Evolutionary conservation across 2,797 vertebrate species (phyloP).

Genomic region (Telmatherina bonti): DNA sequence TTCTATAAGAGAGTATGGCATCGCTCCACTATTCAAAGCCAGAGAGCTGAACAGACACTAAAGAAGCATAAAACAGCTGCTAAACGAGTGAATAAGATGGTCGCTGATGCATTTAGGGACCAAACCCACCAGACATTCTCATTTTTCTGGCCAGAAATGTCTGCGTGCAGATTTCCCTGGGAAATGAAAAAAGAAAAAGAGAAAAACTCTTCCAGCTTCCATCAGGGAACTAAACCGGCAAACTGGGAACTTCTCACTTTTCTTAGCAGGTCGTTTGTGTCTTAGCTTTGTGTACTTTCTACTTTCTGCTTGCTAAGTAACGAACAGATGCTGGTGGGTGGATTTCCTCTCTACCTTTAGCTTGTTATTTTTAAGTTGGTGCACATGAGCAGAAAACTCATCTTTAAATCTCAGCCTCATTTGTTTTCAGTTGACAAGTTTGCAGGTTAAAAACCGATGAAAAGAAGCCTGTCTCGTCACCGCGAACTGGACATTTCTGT

Average conservation of each 20-base stretch:
- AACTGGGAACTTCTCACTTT: not conserved
- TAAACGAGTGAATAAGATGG: not conserved
- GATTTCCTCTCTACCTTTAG: not conserved
- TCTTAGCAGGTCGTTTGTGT: not conserved
- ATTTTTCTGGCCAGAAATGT: not conserved
- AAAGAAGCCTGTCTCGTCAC: no score
- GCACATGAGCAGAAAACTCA: no score
- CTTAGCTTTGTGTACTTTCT: not conserved
- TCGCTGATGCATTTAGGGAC: not conserved
- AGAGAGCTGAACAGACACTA: not conserved
- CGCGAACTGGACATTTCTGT: not conserved
- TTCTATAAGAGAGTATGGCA: not conserved
- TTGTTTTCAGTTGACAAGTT: not conserved
- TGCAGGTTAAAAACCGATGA: not conserved
- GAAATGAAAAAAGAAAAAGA: no score
- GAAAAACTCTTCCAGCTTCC: not conserved
- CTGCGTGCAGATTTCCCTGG: no score
- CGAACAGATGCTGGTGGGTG: constrained; percentile 1
- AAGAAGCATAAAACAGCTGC: not conserved
- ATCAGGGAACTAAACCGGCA: not conserved
- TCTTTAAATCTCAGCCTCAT: no score
- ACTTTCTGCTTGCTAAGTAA: not conserved
- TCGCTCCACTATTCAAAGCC: not conserved
- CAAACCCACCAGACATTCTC: not conserved
- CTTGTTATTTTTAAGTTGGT: not conserved